Evolutionary conservation across 2,113 vertebrate species (phyloP), one percentile per base, ranked within the genome.

Genomic region (Willisornis vidua): DNA sequence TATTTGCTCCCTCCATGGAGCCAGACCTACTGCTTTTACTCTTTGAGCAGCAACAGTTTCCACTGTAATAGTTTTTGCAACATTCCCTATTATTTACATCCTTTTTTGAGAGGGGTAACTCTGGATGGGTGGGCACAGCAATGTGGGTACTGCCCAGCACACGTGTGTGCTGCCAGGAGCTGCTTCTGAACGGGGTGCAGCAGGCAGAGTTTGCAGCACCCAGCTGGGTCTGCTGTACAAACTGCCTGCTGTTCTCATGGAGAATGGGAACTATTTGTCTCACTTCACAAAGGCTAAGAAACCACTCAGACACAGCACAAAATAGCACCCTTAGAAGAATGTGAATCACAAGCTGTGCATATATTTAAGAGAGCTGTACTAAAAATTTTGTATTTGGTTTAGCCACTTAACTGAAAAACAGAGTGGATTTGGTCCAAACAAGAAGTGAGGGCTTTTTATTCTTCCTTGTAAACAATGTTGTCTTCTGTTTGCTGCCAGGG

Each of bases 341-440:
- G n/a, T 39, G 78, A 83, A 93, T 67, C 80, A 81, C 68, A 92
- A 96, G 74, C 83, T 89, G 86, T 68, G 89, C 24, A 0, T 75
- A 22, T 78, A 92, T 93, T 94, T 83, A 85, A 93, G 62, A 94
- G 61, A 58, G 24, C 48, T 55, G 43, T 45, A 84, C 43, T 86
- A 78, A 95, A 89, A 65, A 13, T 19, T 41, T 35, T 52, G 29
- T 63, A 90, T 92, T 95, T 80, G 51, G 22, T 89, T 96, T 93
- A 86, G 86, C 68, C 73, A 25, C 8, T 87, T 81, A 87, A 92
- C 65, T 78, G 76, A 94, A 90, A 92, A 93, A 92, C 72, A 90
- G 86, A 93, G 57, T 78, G 70, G 80, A 93, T 81, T 84, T 87
- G 73, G 52, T 75, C 73, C 91, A 93, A 93, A 90, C 51, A 93